phyloP scores from a whole-genome alignment of 2,888 invertebrate species.

The Leucoma salicis region DNA sequence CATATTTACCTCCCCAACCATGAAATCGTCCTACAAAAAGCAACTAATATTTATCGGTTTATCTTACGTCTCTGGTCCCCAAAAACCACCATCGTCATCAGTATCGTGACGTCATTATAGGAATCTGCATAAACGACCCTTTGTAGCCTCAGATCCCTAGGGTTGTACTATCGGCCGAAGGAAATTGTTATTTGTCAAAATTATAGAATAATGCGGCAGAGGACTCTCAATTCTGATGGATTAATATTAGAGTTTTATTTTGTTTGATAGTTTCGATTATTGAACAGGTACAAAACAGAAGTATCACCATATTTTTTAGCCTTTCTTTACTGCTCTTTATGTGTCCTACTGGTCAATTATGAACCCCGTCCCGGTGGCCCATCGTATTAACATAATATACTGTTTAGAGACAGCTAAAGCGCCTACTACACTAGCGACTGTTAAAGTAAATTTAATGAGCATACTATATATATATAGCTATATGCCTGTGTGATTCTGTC shows the following conservation, averaged over 20 bases:
- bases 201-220: not conserved
- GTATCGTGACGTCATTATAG: conserved; percentile 25
- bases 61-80: conserved; percentile 17
- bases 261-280: not conserved
- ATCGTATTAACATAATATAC: no score
- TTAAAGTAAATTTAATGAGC: no score
- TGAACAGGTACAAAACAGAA: conserved; percentile 9
- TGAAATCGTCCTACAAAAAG: conserved; percentile 7
- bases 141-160: conserved; percentile 54
- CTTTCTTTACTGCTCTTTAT: no score
- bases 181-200: conserved; percentile 21
- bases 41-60: conserved; percentile 34
- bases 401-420: no score
- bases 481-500: no score
- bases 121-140: conserved; percentile 75
- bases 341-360: no score
- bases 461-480: no score
- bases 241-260: conserved; percentile 12
- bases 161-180: conserved; percentile 29
- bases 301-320: no score
- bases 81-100: conserved; percentile 18
- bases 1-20: not conserved
- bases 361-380: no score
- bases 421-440: no score
- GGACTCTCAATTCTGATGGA: conserved; percentile 8